These are phyloP conservation scores for Galeopsomyia nigrocyanea DNA, from an alignment of 2,888 invertebrate species.

Conservation along the genomic window DNA sequence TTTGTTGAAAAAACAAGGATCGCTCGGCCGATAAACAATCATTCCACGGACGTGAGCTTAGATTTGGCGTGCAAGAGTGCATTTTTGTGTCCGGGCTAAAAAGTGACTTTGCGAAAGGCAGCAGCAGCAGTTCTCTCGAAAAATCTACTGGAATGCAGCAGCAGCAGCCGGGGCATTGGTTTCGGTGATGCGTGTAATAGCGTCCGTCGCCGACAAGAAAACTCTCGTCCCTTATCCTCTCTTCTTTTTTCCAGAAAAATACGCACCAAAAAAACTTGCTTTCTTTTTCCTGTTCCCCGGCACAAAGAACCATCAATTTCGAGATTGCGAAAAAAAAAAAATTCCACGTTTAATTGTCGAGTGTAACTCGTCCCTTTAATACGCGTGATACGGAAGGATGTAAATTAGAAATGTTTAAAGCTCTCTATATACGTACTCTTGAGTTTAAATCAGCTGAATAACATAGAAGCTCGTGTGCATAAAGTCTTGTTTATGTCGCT, in stretches of 20 bases:
- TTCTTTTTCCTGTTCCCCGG: no score
- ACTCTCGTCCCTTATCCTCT: slow-evolving; percentile 1
- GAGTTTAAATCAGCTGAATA: no score
- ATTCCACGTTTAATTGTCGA: no score
- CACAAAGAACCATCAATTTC: no score
- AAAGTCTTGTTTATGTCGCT: neutral
- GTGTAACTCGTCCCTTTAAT: no score
- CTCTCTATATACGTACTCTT: no score
- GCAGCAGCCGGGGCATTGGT: neutral
- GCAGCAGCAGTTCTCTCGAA: slow-evolving; percentile 25
- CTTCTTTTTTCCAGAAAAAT: slow-evolving; percentile 12
- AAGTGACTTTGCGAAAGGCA: slow-evolving; percentile 27
- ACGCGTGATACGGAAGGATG: no score
- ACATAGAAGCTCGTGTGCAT: no score
- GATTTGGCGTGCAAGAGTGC: slow-evolving; percentile 7
- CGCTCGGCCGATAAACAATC: slow-evolving; percentile 9
- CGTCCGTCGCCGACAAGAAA: slow-evolving; percentile 6
- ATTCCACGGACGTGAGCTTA: slow-evolving; percentile 17
- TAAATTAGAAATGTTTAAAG: no score
- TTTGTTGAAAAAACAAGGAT: neutral
- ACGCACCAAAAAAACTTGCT: neutral
- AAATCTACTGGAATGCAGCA: slow-evolving; percentile 15
- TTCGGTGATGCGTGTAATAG: slow-evolving; percentile 32
- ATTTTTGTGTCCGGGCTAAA: slow-evolving; percentile 10
- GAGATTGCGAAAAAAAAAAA: no score